Percentiles rank a stretch among this genome's conserved stretches.
phyloP scores from a whole-genome alignment of 2,888 invertebrate genomes.

The Bombylius discolor region DNA sequence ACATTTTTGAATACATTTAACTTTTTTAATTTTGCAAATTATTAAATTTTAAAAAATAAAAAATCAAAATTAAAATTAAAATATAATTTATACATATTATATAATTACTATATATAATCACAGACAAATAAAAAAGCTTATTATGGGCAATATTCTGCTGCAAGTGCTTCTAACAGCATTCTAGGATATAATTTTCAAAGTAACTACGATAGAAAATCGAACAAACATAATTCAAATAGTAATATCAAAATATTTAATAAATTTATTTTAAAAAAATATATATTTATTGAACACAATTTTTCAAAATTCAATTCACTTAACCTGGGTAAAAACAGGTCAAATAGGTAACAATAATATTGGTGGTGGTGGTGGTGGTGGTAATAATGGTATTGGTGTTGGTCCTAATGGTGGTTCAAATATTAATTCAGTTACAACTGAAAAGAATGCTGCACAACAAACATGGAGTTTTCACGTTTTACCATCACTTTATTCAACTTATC shows the following conservation, averaged over 20 bases:
- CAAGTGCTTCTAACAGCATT: constrained; percentile 35
- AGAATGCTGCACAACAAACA: constrained; percentile 41
- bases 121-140: constrained; percentile 37
- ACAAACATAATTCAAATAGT: constrained; percentile 13
- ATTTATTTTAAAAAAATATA: background rate
- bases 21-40: too few species aligned
- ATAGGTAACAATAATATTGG: background rate
- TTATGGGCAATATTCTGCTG: constrained; percentile 31
- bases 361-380: constrained; percentile 3
- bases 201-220: constrained; percentile 18
- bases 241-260: constrained; percentile 7
- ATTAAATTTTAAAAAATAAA: too few species aligned
- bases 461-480: constrained; percentile 81
- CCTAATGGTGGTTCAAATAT: background rate
- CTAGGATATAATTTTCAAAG: constrained; percentile 36
- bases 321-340: constrained; percentile 7
- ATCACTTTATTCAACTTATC: constrained; percentile 68
- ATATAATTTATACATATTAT: too few species aligned
- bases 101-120: background rate
- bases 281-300: constrained; percentile 6
- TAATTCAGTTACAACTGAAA: constrained; percentile 22
- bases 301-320: constrained; percentile 17
- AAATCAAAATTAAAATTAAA: too few species aligned
- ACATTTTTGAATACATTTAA: too few species aligned
- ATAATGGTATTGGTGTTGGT: constrained; percentile 1